These are phyloP conservation scores for Onchidella celtica DNA, from an alignment of 2,888 invertebrate species.

Conservation along the genomic window DNA sequence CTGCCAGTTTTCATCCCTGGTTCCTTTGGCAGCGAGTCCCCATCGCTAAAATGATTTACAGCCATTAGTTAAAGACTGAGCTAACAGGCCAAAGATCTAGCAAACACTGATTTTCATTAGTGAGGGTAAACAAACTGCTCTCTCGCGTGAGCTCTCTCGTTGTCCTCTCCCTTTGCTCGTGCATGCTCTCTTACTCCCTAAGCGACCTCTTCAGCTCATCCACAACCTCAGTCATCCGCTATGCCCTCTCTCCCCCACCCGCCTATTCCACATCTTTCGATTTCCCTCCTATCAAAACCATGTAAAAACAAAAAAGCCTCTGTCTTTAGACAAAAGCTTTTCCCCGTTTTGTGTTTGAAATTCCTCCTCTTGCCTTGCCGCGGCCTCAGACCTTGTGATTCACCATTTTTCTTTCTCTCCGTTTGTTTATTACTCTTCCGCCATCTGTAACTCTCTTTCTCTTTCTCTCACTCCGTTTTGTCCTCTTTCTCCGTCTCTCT, in stretches of 20 bases:
- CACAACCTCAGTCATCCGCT: background rate
- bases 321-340: too few species aligned
- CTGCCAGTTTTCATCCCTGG: slow-evolving; percentile 20
- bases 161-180: slow-evolving; percentile 22
- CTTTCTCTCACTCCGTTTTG: slow-evolving; percentile 7
- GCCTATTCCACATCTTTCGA: too few species aligned
- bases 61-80: slow-evolving; percentile 48
- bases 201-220: slow-evolving; percentile 18
- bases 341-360: too few species aligned
- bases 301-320: too few species aligned
- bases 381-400: too few species aligned
- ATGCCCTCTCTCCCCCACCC: background rate
- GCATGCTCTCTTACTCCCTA: slow-evolving; percentile 36
- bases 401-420: too few species aligned
- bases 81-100: slow-evolving; percentile 40
- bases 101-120: slow-evolving; percentile 48
- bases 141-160: slow-evolving; percentile 40
- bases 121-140: slow-evolving; percentile 41
- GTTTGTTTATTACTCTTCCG: too few species aligned
- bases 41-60: slow-evolving; percentile 48
- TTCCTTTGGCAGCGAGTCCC: slow-evolving; percentile 33
- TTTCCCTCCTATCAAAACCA: too few species aligned
- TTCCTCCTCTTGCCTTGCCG: too few species aligned
- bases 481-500: background rate
- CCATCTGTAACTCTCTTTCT: slow-evolving; percentile 39